A percentile compares a stretch with the other conserved stretches of the same genome.
phyloP scores from a whole-genome alignment of 1,140 invertebrate genomes.

The Drosophila nannoptera region DNA sequence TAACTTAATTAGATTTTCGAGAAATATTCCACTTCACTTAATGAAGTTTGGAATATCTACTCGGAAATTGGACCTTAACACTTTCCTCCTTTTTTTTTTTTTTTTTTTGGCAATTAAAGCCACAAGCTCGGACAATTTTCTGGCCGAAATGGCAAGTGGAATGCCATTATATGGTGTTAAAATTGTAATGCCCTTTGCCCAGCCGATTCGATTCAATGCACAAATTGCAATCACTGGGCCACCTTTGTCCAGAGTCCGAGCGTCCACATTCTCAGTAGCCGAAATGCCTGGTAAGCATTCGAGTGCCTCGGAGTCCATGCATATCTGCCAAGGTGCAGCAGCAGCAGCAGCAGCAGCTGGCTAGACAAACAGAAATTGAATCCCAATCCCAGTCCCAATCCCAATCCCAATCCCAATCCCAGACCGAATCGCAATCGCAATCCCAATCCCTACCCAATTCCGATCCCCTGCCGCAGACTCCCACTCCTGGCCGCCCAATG shows the following conservation, averaged over 20 bases:
- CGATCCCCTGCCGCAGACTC: background rate
- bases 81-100: background rate
- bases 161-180: background rate
- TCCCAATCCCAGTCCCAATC: background rate
- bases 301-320: conserved; percentile 39
- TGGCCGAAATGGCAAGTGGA: background rate
- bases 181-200: background rate
- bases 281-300: conserved; percentile 33
- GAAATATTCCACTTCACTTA: too few species aligned
- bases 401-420: too few species aligned
- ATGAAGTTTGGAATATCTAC: too few species aligned
- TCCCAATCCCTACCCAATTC: too few species aligned
- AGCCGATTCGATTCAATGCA: background rate
- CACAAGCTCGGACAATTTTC: background rate
- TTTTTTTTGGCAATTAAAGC: background rate
- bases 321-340: conserved; percentile 26
- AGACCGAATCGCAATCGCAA: too few species aligned
- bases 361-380: conserved; percentile 41
- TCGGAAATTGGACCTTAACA: too few species aligned
- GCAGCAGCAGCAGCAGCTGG: conserved; percentile 10
- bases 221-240: conserved; percentile 36
- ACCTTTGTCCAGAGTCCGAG: conserved; percentile 16
- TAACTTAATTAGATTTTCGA: too few species aligned
- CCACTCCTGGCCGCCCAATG: conserved; percentile 9
- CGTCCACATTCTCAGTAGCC: conserved; percentile 26